Conservation (phyloP, 2,797 vertebrate genomes). For the Oreortyx pictus region DNA sequence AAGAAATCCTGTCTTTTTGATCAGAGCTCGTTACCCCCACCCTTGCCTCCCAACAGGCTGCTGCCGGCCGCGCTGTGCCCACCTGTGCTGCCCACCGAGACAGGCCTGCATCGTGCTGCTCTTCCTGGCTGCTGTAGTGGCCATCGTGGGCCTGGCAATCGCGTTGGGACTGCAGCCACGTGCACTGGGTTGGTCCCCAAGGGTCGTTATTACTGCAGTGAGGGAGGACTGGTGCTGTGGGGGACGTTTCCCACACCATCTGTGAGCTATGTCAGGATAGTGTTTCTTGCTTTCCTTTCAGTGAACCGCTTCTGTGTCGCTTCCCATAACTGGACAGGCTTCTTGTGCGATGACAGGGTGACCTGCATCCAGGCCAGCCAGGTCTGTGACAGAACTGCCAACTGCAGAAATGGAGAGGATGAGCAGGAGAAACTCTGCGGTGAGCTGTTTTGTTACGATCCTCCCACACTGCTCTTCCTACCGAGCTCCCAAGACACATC, state of each 20-base stretch:
- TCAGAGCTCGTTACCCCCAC: neutral
- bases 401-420: conserved; percentile 78
- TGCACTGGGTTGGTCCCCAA: conserved; percentile 69
- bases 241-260: neutral
- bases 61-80: neutral
- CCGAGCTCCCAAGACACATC: neutral
- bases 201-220: rapidly evolving
- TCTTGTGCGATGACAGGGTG: conserved; percentile 76
- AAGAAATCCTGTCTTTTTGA: neutral
- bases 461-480: rapidly evolving
- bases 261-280: neutral
- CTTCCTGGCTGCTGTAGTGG: neutral
- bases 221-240: neutral
- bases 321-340: conserved; percentile 76
- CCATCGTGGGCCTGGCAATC: neutral
- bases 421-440: conserved; percentile 79
- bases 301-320: conserved; percentile 71
- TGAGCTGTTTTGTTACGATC: conserved; percentile 50
- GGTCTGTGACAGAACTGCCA: conserved; percentile 72
- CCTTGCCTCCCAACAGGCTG: conserved; percentile 16
- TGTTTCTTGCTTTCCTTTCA: conserved; percentile 17
- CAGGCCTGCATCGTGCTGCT: conserved; percentile 66
- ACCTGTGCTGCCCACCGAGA: conserved; percentile 26
- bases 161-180: conserved; percentile 52
- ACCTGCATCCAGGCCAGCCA: conserved; percentile 78